Base-by-base conservation (phyloP, 2,113 vertebrate genomes). In the Hippocampus abdominalis region DNA sequence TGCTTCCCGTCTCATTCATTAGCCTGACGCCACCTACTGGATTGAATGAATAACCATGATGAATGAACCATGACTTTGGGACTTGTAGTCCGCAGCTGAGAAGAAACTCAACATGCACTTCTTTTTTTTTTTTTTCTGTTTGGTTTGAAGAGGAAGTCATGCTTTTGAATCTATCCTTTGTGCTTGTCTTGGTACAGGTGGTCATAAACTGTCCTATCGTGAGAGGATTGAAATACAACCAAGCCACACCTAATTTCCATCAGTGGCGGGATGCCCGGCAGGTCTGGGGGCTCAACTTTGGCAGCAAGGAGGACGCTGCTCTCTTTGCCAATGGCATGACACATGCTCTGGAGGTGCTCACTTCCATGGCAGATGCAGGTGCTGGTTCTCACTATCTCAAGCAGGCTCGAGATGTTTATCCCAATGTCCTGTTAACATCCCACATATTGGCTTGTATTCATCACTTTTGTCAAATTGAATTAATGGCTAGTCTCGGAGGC, bases 281-380 rank as follows among this genome's bases (percentile, higher is more conserved):
- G 83, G 95, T 97, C 57, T 97, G 95, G 95, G 95, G 95, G 16
- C 93, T 97, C 74, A 97, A 96, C 89, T 97, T 96, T 1, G 87
- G 94, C 75, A 95, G 91, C 89, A 96, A 95, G 69, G 95, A 95
- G 49, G 95, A 97, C 0, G 95, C 95, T 0, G 3, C 85, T 0
- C 88, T 94, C 46, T 96, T 97, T 9, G 95, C 95, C 2, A 85
- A 75, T 0, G 92, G 94, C 73, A 93, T 94, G 90, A 12, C 62
- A 25, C 92, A 93, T 1, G 91, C 92, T 39, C 79, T 93, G 72
- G 93, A 93, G 0, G 84, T 93, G 46, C 86, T 94, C 70, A 86
- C 12, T 78, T 75, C 88, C n/a, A 73, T 86, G 39, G 78, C 91
- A 69, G 91, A 92, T 2, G 79, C 88, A 82, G 92, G 92, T 93